Conservation (phyloP, 37 sponge, comb jelly and placozoan genomes). For the Petrosia ficiformis region DNA sequence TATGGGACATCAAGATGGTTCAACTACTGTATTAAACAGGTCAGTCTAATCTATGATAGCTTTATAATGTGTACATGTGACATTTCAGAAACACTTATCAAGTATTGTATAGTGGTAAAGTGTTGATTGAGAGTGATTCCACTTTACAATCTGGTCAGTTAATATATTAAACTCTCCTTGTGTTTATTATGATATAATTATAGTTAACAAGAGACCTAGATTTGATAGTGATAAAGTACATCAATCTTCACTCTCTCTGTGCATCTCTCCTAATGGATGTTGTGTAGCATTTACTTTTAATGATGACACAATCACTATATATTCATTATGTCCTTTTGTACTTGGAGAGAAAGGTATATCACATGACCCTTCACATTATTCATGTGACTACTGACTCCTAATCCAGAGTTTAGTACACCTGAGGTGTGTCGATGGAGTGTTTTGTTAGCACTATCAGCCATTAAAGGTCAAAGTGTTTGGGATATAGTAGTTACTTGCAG, state of each 20-base stretch:
- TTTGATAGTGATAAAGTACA: not conserved
- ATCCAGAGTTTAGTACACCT: not conserved
- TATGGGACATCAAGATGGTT: not conserved
- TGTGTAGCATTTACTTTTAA: constrained; percentile 30
- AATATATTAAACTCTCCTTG: too few species aligned
- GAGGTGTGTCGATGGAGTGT: constrained; percentile 25
- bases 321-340: not conserved
- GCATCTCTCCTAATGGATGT: constrained; percentile 51
- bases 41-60: not conserved
- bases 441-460: constrained; percentile 40
- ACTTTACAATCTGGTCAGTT: too few species aligned
- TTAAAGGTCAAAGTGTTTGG: constrained; percentile 30
- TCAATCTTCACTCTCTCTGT: not conserved
- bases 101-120: not conserved
- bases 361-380: not conserved
- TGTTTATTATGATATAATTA: too few species aligned
- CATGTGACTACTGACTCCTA: not conserved
- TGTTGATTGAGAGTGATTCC: not conserved
- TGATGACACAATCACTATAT: constrained; percentile 5
- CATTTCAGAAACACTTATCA: constrained; percentile 1
- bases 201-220: not conserved
- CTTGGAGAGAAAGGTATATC: not conserved
- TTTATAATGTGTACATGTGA: not conserved
- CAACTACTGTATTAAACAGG: constrained; percentile 10
- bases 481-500: constrained; percentile 47